Base-by-base conservation (phyloP, 2,113 vertebrate species). In the Bubo scandiacus region DNA sequence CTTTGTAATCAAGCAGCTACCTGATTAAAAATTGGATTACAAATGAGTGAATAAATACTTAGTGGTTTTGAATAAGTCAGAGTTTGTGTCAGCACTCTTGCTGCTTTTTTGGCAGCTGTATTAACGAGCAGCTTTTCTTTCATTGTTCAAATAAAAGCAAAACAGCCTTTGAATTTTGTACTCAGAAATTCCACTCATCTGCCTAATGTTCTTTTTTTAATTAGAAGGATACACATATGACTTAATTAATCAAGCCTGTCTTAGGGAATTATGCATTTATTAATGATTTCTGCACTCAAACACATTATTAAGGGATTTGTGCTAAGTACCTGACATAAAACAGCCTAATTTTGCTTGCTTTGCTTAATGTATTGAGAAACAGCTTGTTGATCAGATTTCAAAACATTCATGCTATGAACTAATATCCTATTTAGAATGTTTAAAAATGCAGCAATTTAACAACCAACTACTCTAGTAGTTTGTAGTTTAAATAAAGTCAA, bases 181-280 rank as follows among this genome's bases (percentile, higher is more conserved):
- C 92, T 97, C 85, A 97, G 93, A 97, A 96, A 97, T 98, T 97
- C 96, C 95, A 97, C 96, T 98, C 97, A 98, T 98, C 97, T 98
- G 97, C 97, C 96, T 98, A 98, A 98, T 98, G 97, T 98, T 98
- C 96, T 98, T 97, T 98, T 98, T 98, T 98, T 98, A 98, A 98
- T 98, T 98, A 98, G 97, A 97, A 98, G 96, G 97, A 98, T 98
- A 98, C 96, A 98, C 97, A 97, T 97, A 98, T 98, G 98, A 98
- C 98, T 98, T 98, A 98, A 98, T 98, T 98, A 98, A 98, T 98
- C 98, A 98, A 98, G 97, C 86, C 96, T 98, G 95, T 98, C 98
- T 97, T 97, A 89, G 97, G 97, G 97, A 98, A 98, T 98, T 98
- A 98, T 95, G 92, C 97, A 97, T 98, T 98, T 98, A 98, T 98